Conservation (phyloP, 2,113 vertebrate genomes). For the Hypanus sabinus region DNA sequence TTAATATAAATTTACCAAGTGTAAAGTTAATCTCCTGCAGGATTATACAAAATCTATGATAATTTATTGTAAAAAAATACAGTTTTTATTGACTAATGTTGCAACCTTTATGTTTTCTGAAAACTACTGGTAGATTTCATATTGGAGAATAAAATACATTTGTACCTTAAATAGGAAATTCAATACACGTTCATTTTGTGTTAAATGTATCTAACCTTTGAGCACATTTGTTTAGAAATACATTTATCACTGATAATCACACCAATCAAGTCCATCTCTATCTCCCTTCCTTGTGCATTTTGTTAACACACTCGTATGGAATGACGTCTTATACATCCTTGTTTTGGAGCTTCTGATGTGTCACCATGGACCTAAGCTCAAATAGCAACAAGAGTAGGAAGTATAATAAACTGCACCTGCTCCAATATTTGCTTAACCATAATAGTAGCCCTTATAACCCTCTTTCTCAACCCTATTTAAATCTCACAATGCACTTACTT, state of each 20-base stretch:
- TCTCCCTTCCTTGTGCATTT: neutral
- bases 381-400: neutral
- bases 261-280: neutral
- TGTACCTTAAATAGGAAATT: too few relatives aligned
- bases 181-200: too few relatives aligned
- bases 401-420: neutral
- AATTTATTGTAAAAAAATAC: neutral
- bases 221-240: neutral
- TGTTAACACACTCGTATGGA: neutral
- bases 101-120: neutral
- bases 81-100: too few relatives aligned
- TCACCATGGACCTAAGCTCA: neutral
- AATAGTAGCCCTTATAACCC: neutral
- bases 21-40: neutral
- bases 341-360: neutral
- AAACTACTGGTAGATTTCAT: neutral
- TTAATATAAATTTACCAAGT: conserved; percentile 37
- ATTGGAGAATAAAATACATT: neutral
- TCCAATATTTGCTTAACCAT: neutral
- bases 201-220: neutral
- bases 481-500: neutral
- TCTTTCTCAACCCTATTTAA: neutral
- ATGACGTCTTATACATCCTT: neutral
- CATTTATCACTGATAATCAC: neutral
- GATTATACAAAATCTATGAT: neutral